Evolutionary conservation across 2,888 invertebrate species (phyloP), one percentile per base, ranked within the genome.

Genomic region (Cryptocheilus praepositus): DNA sequence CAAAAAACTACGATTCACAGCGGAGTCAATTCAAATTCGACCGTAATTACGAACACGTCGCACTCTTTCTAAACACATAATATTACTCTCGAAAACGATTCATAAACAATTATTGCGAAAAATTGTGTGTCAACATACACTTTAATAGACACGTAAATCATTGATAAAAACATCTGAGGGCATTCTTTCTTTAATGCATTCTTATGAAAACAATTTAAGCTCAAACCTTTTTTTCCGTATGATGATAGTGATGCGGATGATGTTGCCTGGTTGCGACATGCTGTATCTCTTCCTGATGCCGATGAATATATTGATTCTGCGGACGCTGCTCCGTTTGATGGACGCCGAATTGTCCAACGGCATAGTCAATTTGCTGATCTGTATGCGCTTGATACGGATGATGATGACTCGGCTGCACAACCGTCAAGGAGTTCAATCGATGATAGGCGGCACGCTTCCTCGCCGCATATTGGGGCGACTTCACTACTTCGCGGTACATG

Each of bases 401-500:
- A 57, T 57, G 36, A n/a, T 45, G 16, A 59, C 18, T 4, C 67
- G 64, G 43, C 68, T 75, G 44, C 70, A 76, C 4, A 69, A 15
- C 4, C 71, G 63, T 61, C 5, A 69, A 21, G 5, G 65, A 43
- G 55, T 76, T 76, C 44, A 76, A 43, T 21, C 71, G 77, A 25
- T 68, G 80, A 62, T 76, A 76, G 28, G 59, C 70, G 4, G 82
- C 81, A 21, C 87, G 85, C 67, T 84, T 86, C n/a, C 88, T 77
- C 2, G 84, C 85, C 4, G 81, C 81, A 64, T 87, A 87, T 61
- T 86, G 86, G 2, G 86, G 78, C 0, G 87, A 87, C 52, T 84
- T 81, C 18, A 86, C 77, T 16, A 91, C 91, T 80, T 91, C 91
- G 52, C 91, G 90, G 76, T 92, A 90, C 83, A 92, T 88, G 81